Percentiles rank a stretch among this genome's conserved stretches.
These are phyloP conservation scores for Arnoldichthys spilopterus DNA, from an alignment of 2,797 vertebrate genomes.

Conservation along the genomic window DNA sequence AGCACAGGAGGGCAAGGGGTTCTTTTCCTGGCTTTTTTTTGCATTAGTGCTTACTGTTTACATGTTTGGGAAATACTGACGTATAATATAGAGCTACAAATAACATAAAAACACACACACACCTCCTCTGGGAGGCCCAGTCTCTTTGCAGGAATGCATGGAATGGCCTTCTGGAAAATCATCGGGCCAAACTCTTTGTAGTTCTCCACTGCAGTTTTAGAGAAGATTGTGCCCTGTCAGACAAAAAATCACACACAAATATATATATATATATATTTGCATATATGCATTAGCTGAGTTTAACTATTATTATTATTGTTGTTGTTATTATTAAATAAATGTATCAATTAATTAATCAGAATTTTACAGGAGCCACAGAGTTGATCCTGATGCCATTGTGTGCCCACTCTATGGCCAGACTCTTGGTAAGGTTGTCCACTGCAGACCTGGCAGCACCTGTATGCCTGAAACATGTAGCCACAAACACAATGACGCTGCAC, in stretches of 20 bases:
- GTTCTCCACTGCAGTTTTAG: slow-evolving; percentile 87
- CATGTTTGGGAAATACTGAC: too few relatives aligned
- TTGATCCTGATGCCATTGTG: slow-evolving; percentile 87
- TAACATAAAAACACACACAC: slow-evolving; percentile 14
- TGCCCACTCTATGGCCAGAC: slow-evolving; percentile 91
- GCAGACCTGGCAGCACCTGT: slow-evolving; percentile 89
- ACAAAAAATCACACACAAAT: slow-evolving; percentile 27
- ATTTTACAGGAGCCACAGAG: slow-evolving; percentile 87
- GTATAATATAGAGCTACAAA: too few relatives aligned
- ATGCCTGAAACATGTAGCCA: slow-evolving; percentile 76
- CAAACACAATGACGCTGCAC: too few relatives aligned
- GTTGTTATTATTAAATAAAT: too few relatives aligned
- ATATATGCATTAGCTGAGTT: too few relatives aligned
- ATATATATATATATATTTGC: not conserved
- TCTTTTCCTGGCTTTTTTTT: too few relatives aligned
- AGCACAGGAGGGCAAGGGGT: too few relatives aligned
- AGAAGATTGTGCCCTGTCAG: slow-evolving; percentile 87
- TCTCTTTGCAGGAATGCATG: slow-evolving; percentile 84
- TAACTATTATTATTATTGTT: too few relatives aligned
- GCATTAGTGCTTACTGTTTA: too few relatives aligned
- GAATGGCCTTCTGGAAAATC: slow-evolving; percentile 69
- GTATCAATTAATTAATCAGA: too few relatives aligned
- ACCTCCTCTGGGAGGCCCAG: slow-evolving; percentile 93
- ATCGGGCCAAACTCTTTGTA: slow-evolving; percentile 77
- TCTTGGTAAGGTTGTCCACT: slow-evolving; percentile 90